Base-by-base conservation (phyloP, 2,888 invertebrate genomes). In the Metopia argyrocephala region DNA sequence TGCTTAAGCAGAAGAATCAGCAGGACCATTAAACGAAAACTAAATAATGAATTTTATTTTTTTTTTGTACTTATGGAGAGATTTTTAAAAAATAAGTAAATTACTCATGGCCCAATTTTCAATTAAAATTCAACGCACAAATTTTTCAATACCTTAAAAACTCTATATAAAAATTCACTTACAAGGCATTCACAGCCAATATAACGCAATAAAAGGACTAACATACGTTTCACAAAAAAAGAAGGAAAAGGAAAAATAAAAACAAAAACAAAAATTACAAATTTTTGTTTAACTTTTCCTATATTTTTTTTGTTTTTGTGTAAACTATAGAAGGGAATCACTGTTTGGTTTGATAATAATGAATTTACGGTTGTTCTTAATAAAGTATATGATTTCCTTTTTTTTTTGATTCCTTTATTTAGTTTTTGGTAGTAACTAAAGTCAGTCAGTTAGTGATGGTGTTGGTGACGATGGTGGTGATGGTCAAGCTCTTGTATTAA, bases 21-120 rank as follows among this genome's bases (percentile, higher is more conserved):
- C 62, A 64, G 71, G 69, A 69, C 73, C 69, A 68, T 75, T 75
- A 64, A 73, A 64, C 27, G 50, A 28, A 69, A 65, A 66, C 48
- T 64, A 50, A 52, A 71, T 79, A 82, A 78, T 81, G 74, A 74
- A 74, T 74, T 81, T 71, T 65, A 9, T 23, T 5, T 7, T 23
- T 57, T 15, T 15, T 31, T 7, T 31, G 2, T 62, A 64, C 69
- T 59, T 61, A 15, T 38, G 38, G 31, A 20, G 54, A 61, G 61
- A 48, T 73, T 78, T 78, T 56, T 56, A 64, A 61, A 45, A 70
- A 73, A 83, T 64, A 82, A 78, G 78, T 79, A 84, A 84, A 84
- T 85, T 84, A 85, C 82, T 84, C 83, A 83, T 84, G 83, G 83
- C 82, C 84, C 84, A 85, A 84, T 84, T 84, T 85, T 85, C 84